Evolutionary conservation across 2,113 vertebrate genomes (phyloP).

Genomic region (Echinops telfairi): DNA sequence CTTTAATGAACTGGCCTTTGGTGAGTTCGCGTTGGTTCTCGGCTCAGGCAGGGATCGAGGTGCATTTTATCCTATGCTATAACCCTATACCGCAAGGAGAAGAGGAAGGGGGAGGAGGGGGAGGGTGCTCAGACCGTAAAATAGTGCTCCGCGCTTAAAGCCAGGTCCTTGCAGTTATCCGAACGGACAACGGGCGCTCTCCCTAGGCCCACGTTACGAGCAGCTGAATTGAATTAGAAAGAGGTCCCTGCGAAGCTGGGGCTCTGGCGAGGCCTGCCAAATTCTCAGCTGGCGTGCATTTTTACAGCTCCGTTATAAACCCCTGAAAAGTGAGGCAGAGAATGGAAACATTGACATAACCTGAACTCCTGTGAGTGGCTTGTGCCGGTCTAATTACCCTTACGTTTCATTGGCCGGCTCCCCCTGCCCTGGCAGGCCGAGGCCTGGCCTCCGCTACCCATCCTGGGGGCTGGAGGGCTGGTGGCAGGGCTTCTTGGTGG

Average conservation of each 20-base stretch:
- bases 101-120: background rate
- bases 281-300: slow-evolving; percentile 82
- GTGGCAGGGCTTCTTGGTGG: background rate
- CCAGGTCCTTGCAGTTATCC: slow-evolving; percentile 12
- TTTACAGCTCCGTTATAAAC: slow-evolving; percentile 85
- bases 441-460: accelerated
- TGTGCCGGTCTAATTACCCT: slow-evolving; percentile 72
- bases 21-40: background rate
- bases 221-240: slow-evolving; percentile 80
- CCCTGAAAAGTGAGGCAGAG: slow-evolving; percentile 78
- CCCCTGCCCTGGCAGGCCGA: slow-evolving; percentile 48
- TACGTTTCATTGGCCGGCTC: slow-evolving; percentile 63
- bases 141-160: background rate
- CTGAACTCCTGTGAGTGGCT: slow-evolving; percentile 79
- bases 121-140: background rate
- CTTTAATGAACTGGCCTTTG: background rate
- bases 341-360: slow-evolving; percentile 88
- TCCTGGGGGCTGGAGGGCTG: slow-evolving; percentile 45
- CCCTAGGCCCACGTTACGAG: slow-evolving; percentile 13
- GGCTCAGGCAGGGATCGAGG: slow-evolving; percentile 10
- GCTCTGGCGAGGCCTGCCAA: slow-evolving; percentile 70
- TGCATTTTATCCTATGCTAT: background rate
- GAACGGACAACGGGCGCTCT: background rate
- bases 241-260: slow-evolving; percentile 32
- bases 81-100: background rate